Base-by-base conservation (phyloP, 2,888 invertebrate genomes). In the Blastobasis lacticolella region DNA sequence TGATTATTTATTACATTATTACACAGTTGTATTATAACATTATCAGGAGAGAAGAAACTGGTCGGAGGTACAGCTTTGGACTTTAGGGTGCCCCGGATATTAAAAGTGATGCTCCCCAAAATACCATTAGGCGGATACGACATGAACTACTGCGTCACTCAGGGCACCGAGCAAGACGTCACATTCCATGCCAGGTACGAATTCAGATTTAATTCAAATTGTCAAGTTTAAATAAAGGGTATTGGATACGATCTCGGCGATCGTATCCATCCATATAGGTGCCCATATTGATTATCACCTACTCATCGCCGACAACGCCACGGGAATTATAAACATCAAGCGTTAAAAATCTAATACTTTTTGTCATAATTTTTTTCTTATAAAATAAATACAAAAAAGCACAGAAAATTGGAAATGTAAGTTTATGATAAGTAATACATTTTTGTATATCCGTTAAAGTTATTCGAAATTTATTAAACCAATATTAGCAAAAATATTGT, bases 81-180 rank as follows among this genome's bases (percentile, higher is more conserved):
- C 81, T 89, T 97, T 47, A 89, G 94, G 57, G 87, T 90, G 0
- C 90, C 93, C 0, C 90, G 90, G 49, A 71, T 90, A 10, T 77
- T 97, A 9, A 91, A 91, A 2, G 87, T 91, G 38, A 91, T 93
- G 59, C 86, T 97, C 40, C 80, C 91, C 38, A 88, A 91, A 63
- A 89, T 94, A 51, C 92, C 93, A 0, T 84, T 89, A 37, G 91
- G 91, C 23, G 97, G 97, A 2, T 96, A 92, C 67, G 96, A 97
- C 77, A 88, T 94, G 61, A 97, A 96, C 77, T 97, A 91, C 70
- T 95, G 96, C 67, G 74, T 96, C 38, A 91, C 90, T 4, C 90
- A 89, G 58, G 90, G 88, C n/a, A 83, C 81, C 1, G 78, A 86
- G 5, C 90, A 91, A 59, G 89, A 86, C 45, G 65, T 89, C 38